Evolutionary conservation across 2,888 invertebrate species (phyloP).

Genomic region (Leptopilina drosophilae): DNA sequence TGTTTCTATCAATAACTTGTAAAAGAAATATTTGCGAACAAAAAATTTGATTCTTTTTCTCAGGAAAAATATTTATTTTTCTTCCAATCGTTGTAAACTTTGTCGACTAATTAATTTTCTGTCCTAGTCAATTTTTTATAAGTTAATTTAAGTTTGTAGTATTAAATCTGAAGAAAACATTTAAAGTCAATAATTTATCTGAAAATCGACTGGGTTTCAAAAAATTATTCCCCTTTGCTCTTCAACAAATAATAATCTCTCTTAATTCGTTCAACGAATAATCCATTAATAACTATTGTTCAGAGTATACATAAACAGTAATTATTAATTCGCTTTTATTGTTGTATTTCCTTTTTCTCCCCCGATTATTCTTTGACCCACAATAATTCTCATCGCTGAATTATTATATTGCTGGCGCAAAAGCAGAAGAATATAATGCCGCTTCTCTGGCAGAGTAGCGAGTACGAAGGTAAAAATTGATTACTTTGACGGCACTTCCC

Average conservation of each 20-base stretch:
- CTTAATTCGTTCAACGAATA: no score
- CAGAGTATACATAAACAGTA: neutral
- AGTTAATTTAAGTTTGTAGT: no score
- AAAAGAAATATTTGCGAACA: no score
- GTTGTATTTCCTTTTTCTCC: neutral
- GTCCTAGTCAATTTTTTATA: no score
- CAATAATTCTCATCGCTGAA: conserved; percentile 6
- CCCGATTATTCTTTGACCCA: conserved; percentile 5
- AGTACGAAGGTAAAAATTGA: conserved; percentile 33
- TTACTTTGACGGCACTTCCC: conserved; percentile 18
- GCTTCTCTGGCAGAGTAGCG: neutral
- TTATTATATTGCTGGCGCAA: neutral
- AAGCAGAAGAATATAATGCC: neutral
- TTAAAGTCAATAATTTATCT: no score
- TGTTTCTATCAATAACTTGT: no score
- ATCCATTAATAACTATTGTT: neutral
- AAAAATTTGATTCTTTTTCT: no score
- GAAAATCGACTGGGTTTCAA: no score
- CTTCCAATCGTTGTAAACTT: no score
- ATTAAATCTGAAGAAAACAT: no score
- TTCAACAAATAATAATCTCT: neutral
- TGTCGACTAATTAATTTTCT: no score
- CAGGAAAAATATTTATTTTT: no score
- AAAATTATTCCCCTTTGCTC: neutral
- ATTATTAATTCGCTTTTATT: neutral